Conservation (phyloP, 2,888 invertebrate species). For the Pherbina coryleti region DNA sequence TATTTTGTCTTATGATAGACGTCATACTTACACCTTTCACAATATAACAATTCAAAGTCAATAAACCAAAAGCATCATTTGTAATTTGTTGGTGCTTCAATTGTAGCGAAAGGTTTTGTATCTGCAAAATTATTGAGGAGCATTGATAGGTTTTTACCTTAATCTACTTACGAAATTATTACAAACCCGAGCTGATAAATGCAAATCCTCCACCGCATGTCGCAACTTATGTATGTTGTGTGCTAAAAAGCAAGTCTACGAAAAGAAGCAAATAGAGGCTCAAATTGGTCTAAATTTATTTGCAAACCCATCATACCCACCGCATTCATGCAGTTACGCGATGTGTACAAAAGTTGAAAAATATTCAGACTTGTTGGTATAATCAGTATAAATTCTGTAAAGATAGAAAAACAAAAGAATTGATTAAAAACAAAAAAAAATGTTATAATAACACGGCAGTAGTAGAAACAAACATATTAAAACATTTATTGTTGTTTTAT, state of each 20-base stretch:
- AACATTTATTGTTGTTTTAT: too few relatives aligned
- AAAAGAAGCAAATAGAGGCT: slow-evolving; percentile 1
- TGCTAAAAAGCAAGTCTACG: slow-evolving; percentile 47
- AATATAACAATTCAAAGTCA: slow-evolving; percentile 48
- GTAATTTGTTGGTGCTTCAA: slow-evolving; percentile 53
- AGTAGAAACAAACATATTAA: too few relatives aligned
- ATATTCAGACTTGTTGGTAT: slow-evolving; percentile 50
- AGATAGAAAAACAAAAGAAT: not conserved
- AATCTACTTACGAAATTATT: not conserved
- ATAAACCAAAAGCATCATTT: slow-evolving; percentile 52
- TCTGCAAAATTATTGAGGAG: slow-evolving; percentile 40
- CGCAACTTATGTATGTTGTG: slow-evolving; percentile 49
- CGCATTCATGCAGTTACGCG: slow-evolving; percentile 52
- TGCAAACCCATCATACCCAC: slow-evolving; percentile 38
- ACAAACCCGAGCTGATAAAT: slow-evolving; percentile 50
- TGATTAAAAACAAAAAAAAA: too few relatives aligned
- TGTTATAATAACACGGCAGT: too few relatives aligned
- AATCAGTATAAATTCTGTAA: slow-evolving; percentile 49
- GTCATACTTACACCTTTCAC: slow-evolving; percentile 47
- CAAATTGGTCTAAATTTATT: slow-evolving; percentile 1
- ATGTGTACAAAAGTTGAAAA: slow-evolving; percentile 48
- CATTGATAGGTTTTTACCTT: too few relatives aligned
- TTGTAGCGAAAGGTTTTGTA: slow-evolving; percentile 55
- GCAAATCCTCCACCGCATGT: slow-evolving; percentile 46
- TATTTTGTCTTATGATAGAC: not conserved